Conservation (phyloP, 2,113 vertebrate species). For the Gymnobelideus leadbeateri region DNA sequence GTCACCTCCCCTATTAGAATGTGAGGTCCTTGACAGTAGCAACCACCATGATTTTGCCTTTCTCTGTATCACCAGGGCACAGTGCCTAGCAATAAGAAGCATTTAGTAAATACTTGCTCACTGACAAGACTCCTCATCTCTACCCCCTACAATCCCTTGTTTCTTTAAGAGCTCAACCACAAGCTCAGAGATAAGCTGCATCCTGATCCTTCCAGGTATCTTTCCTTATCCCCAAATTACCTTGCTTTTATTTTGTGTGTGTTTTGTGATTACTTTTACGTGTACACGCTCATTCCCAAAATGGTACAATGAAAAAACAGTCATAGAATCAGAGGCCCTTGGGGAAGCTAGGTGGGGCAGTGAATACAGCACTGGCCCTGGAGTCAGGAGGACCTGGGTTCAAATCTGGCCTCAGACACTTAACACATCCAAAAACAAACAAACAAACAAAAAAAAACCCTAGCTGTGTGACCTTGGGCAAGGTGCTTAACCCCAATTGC, state of each 20-base stretch:
- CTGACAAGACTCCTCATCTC: not conserved
- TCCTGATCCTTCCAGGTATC: not conserved
- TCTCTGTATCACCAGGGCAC: not conserved
- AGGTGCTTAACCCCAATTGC: too few species aligned
- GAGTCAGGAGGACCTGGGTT: too few species aligned
- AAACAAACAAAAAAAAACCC: too few species aligned
- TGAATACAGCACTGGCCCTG: too few species aligned
- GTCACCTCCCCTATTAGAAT: not conserved
- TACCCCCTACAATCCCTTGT: not conserved
- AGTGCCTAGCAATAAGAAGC: not conserved
- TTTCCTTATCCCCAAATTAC: not conserved
- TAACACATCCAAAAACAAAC: too few species aligned
- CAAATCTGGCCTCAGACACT: too few species aligned
- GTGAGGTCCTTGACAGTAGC: not conserved
- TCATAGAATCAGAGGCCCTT: not conserved
- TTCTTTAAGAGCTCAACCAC: not conserved
- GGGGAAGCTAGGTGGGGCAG: too few species aligned
- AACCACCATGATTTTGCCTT: not conserved
- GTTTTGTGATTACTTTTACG: not conserved
- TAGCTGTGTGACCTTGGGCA: too few species aligned
- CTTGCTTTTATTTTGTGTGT: not conserved
- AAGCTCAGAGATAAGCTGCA: not conserved
- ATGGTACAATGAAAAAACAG: not conserved
- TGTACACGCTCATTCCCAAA: not conserved
- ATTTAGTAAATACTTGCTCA: not conserved